Conservation (phyloP, 2,113 vertebrate species). For the Phycodurus eques region DNA sequence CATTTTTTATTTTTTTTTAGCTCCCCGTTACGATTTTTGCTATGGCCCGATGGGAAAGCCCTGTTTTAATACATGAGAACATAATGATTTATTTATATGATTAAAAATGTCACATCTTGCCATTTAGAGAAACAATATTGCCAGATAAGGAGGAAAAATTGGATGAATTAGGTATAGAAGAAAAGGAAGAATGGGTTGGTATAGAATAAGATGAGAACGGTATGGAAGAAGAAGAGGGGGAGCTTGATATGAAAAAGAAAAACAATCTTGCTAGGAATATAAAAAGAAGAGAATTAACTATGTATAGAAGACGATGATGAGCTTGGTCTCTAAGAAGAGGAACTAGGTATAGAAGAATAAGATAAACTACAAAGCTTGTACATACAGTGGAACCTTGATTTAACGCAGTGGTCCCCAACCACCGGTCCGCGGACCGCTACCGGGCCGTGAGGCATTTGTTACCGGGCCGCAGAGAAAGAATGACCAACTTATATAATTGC, state of each 20-base stretch:
- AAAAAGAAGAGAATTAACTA: background rate
- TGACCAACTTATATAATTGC: no score
- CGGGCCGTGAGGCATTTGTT: no score
- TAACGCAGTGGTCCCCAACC: no score
- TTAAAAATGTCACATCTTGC: conserved; percentile 3
- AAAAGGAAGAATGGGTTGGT: background rate
- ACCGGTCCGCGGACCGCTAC: no score
- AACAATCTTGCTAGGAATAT: background rate
- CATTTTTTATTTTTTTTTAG: conserved; percentile 19
- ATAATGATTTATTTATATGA: conserved; percentile 19
- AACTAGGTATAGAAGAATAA: background rate
- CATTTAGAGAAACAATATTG: background rate
- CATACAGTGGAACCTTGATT: no score
- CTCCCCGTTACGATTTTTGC: conserved; percentile 10
- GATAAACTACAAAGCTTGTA: background rate
- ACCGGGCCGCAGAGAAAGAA: no score
- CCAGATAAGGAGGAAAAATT: background rate
- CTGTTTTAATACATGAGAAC: conserved; percentile 18
- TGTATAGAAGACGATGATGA: background rate
- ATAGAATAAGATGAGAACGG: background rate
- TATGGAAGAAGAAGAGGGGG: no score
- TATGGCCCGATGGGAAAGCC: conserved; percentile 5
- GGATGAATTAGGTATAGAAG: background rate
- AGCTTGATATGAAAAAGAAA: no score
- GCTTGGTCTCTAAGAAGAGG: background rate